A percentile compares a stretch with the other conserved stretches of the same genome.
phyloP scores from a whole-genome alignment of 2,113 vertebrate species.

The Nycticebus coucang region DNA sequence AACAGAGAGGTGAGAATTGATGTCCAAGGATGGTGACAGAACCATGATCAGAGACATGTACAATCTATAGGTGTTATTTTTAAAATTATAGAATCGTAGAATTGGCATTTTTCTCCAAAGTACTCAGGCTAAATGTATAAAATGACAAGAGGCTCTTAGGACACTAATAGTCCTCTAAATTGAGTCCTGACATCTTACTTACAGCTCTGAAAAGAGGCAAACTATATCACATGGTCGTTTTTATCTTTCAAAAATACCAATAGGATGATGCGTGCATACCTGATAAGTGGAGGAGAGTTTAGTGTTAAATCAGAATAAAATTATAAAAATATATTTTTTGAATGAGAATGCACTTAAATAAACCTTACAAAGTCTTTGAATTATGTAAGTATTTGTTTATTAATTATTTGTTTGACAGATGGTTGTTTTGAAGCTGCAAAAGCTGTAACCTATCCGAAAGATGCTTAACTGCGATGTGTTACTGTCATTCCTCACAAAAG shows the following conservation, averaged over 20 bases:
- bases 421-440: background rate
- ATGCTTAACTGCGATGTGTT: background rate
- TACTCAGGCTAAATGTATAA: slow-evolving; percentile 41
- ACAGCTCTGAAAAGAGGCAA: background rate
- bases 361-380: background rate
- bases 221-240: background rate
- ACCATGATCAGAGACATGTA: background rate
- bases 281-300: slow-evolving; percentile 17
- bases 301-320: background rate
- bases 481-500: background rate
- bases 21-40: background rate
- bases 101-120: background rate
- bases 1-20: background rate
- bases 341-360: background rate
- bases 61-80: slow-evolving; percentile 28
- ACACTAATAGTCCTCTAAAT: slow-evolving; percentile 21
- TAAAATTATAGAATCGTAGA: slow-evolving; percentile 34
- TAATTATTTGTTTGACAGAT: background rate
- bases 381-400: background rate
- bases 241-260: slow-evolving; percentile 29
- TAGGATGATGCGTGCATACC: background rate
- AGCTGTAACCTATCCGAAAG: background rate
- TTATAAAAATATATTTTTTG: background rate
- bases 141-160: slow-evolving; percentile 42
- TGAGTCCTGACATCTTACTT: slow-evolving; percentile 33